phyloP scores from a whole-genome alignment of 2,113 vertebrate species.

The Nannospalax galili region DNA sequence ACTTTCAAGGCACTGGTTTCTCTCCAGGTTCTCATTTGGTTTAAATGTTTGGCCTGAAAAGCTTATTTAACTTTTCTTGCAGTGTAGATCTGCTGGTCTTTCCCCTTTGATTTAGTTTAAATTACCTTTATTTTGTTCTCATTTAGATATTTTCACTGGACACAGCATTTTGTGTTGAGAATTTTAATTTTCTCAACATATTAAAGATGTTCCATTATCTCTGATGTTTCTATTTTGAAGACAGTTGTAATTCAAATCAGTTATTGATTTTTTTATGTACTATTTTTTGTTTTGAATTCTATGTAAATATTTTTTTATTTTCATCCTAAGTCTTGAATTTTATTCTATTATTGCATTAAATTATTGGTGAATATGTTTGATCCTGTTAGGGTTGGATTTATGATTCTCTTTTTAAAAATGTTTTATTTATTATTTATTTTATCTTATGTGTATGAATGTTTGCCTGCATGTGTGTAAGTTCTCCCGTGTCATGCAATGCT shows the following conservation, averaged over 20 bases:
- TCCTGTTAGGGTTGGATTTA: background rate
- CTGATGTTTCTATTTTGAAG: background rate
- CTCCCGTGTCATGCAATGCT: too few relatives aligned
- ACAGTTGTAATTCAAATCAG: background rate
- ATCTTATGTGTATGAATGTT: too few relatives aligned
- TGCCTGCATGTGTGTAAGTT: too few relatives aligned
- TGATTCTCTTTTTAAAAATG: too few relatives aligned
- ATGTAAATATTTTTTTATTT: background rate
- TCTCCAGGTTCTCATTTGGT: background rate
- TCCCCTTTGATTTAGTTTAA: background rate
- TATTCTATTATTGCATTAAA: background rate
- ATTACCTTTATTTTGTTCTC: background rate
- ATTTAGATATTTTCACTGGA: background rate
- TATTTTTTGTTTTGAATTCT: background rate
- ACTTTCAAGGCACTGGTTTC: background rate
- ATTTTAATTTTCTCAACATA: background rate
- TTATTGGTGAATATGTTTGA: background rate
- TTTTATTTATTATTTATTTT: too few relatives aligned
- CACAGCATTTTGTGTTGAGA: background rate
- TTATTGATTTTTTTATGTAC: background rate
- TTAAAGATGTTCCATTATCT: background rate
- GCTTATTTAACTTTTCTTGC: background rate
- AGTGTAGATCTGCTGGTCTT: background rate
- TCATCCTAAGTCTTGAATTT: background rate
- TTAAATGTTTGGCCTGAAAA: background rate